Percentiles rank a stretch among this genome's conserved stretches.
phyloP scores from a whole-genome alignment of 1,140 invertebrate genomes.

The Propsilocerus akamusi region DNA sequence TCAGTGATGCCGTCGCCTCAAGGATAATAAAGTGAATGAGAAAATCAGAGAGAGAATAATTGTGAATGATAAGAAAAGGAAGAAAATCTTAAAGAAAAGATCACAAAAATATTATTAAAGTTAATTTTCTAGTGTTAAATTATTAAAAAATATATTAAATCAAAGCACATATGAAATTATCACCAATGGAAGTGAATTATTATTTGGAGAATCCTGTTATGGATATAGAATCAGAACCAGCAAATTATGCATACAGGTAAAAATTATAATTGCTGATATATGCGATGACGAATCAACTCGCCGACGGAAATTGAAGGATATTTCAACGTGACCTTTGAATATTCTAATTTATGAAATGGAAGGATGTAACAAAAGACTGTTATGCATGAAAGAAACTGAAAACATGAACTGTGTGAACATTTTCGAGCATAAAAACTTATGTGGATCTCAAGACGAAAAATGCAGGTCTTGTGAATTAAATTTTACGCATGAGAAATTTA shows the following conservation, averaged over 20 bases:
- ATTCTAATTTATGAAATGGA: not conserved
- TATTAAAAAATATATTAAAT: not conserved
- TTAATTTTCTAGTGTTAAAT: not conserved
- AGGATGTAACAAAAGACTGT: too few species aligned
- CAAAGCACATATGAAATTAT: not conserved
- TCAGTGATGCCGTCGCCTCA: not conserved
- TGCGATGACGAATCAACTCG: not conserved
- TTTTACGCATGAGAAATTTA: not conserved
- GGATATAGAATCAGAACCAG: slow-evolving; percentile 1
- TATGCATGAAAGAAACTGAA: too few species aligned
- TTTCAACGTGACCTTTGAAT: not conserved
- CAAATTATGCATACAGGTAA: slow-evolving; percentile 3
- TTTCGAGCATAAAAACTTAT: too few species aligned
- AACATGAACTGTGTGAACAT: not conserved
- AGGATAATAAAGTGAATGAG: not conserved
- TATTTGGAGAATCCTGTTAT: not conserved
- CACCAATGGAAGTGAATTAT: slow-evolving; percentile 1
- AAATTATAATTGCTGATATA: not conserved
- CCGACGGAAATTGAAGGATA: too few species aligned
- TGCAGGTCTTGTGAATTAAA: too few species aligned
- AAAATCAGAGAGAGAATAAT: not conserved
- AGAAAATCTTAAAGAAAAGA: not conserved
- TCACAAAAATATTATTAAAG: not conserved
- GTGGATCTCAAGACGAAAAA: too few species aligned
- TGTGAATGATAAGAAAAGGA: not conserved